phyloP scores from a whole-genome alignment of 2,888 invertebrate genomes.

The Drosophila anceps region DNA sequence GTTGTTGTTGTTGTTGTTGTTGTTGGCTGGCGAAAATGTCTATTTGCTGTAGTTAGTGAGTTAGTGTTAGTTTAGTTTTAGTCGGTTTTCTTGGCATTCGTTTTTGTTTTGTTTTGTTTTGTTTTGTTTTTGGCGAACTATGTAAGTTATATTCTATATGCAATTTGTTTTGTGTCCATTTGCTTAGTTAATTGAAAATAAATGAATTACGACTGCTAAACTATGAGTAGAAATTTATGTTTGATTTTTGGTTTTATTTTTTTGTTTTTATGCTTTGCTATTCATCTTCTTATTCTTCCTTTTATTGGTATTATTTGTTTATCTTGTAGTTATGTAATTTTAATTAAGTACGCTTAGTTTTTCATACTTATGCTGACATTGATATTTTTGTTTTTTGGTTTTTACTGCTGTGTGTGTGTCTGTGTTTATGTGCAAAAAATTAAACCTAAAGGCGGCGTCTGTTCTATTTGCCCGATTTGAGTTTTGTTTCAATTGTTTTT shows the following conservation, averaged over 20 bases:
- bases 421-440: conserved; percentile 46
- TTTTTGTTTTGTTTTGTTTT: background rate
- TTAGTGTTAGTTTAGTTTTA: conserved; percentile 45
- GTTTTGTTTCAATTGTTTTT: conserved; percentile 19
- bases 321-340: conserved; percentile 47
- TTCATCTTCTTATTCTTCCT: conserved; percentile 25
- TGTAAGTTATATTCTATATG: conserved; percentile 58
- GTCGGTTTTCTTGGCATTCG: conserved; percentile 30
- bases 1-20: conserved; percentile 35
- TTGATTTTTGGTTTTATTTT: conserved; percentile 49
- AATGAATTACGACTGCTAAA: conserved; percentile 82
- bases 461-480: conserved; percentile 23
- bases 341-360: conserved; percentile 56
- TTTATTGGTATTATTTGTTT: conserved; percentile 24
- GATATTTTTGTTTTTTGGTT: conserved; percentile 18
- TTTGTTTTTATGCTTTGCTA: conserved; percentile 26
- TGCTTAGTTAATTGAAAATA: conserved; percentile 63
- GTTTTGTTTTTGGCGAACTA: conserved; percentile 38
- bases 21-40: conserved; percentile 56
- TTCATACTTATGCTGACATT: conserved; percentile 67
- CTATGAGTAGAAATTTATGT: conserved; percentile 74
- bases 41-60: conserved; percentile 40
- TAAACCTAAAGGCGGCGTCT: conserved; percentile 65
- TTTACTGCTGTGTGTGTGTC: conserved; percentile 23
- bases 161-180: conserved; percentile 48